These are phyloP conservation scores for Drosophila quadrilineata DNA, from an alignment of 1,140 invertebrate species.

Conservation along the genomic window DNA sequence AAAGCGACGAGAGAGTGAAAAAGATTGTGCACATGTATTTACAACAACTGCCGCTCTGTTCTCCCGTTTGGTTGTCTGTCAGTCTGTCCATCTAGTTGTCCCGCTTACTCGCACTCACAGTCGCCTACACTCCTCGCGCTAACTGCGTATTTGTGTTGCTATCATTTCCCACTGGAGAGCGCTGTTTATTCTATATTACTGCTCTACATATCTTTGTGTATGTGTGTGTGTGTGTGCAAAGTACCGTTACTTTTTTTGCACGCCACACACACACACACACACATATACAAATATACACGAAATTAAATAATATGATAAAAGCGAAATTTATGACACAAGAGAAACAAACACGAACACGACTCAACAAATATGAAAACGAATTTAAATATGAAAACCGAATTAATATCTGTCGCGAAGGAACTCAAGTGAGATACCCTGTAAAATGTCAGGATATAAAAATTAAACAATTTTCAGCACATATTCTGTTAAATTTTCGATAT, in stretches of 20 bases:
- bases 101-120: no score
- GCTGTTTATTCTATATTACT: conserved; percentile 31
- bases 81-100: conserved; percentile 2
- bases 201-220: background rate
- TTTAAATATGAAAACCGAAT: conserved; percentile 6
- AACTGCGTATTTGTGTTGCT: no score
- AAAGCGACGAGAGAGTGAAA: no score
- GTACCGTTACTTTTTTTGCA: conserved; percentile 48
- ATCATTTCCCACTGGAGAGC: conserved; percentile 49
- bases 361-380: conserved; percentile 25
- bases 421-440: background rate
- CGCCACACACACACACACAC: no score
- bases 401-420: background rate
- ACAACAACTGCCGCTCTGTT: conserved; percentile 4
- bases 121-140: no score
- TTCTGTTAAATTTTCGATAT: background rate
- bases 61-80: background rate
- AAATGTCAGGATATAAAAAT: background rate
- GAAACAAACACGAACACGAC: conserved; percentile 30
- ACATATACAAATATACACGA: conserved; percentile 34
- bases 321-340: conserved; percentile 74
- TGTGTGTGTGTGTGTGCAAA: background rate
- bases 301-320: conserved; percentile 80
- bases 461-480: no score
- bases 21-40: conserved; percentile 20